Conservation (phyloP, 1,140 invertebrate genomes). For the Drosophila littoralis region DNA sequence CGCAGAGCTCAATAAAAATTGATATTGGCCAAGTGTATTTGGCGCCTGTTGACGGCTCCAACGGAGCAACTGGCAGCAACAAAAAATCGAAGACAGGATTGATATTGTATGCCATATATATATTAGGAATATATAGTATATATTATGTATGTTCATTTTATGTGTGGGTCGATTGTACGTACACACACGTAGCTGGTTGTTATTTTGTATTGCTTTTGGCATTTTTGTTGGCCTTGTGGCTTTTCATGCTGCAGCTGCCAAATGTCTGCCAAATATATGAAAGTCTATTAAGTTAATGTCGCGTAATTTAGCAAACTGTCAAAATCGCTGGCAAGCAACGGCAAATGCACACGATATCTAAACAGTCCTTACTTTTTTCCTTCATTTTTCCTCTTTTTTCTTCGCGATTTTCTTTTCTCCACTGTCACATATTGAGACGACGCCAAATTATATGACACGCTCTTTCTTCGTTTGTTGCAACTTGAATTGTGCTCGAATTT, state of each 20-base stretch:
- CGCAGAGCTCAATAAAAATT: conserved; percentile 14
- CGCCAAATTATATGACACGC: conserved; percentile 30
- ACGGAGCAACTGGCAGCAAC: conserved; percentile 1
- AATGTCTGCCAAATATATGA: conserved; percentile 68
- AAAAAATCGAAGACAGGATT: conserved; percentile 5
- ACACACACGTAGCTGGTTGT: conserved; percentile 31
- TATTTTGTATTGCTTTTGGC: conserved; percentile 38
- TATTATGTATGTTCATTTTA: conserved; percentile 19
- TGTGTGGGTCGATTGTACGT: conserved; percentile 22
- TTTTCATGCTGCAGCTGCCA: conserved; percentile 64
- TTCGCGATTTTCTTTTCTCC: not conserved
- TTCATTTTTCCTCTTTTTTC: not conserved
- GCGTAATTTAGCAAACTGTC: conserved; percentile 81
- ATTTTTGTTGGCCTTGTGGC: conserved; percentile 66
- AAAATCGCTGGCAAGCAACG: conserved; percentile 62
- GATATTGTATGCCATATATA: not conserved
- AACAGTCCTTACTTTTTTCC: conserved; percentile 4
- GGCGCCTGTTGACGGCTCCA: not conserved
- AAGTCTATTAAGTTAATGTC: conserved; percentile 81
- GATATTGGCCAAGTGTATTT: conserved; percentile 8
- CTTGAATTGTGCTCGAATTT: conserved; percentile 12
- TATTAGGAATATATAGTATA: conserved; percentile 1
- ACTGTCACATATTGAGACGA: conserved; percentile 15
- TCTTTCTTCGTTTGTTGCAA: conserved; percentile 15
- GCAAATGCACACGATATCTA: conserved; percentile 67